Base-by-base conservation (phyloP, 1,140 invertebrate genomes). In the Orchesella cincta region DNA sequence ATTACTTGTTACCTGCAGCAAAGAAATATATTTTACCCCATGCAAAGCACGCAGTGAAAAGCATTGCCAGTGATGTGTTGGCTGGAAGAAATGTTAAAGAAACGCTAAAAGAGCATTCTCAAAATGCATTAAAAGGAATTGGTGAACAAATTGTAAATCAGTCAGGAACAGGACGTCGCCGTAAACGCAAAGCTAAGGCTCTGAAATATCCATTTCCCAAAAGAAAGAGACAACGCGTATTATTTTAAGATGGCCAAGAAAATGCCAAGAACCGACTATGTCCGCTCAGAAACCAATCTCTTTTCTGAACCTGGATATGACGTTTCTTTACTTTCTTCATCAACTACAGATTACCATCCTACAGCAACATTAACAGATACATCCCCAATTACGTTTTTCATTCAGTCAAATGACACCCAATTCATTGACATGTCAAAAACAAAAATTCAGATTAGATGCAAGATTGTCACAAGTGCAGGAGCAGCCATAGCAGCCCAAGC, bases 401-500 rank as follows among this genome's bases (percentile, higher is more conserved):
- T n/a, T 35, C 83, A 81, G 23, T 83, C 82, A 5, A 73, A 81
- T 39, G 82, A 82, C n/a, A 83, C 85, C 75, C 81, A 85, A 74
- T 85, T 86, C 76, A 78, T 85, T 14, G 84, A 86, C 80, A 76
- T 85, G 57, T 82, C 84, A 20, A 83, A 86, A 79, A 86, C 84
- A 8, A 82, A 84, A 78, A 71, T 86, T 23, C 78, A 83, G 81
- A 83, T 85, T 28, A 83, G 82, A 81, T 81, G 78, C n/a, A 83
- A 82, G 81, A 80, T 84, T 74, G 20, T 78, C 51, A 83, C 80
- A 8, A 8, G 8, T 57, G 39, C 39, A 8, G 20, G 20, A 8
- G 39, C 39, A 12, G 39, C 39, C 20, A 46, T 46, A 12, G n/a
- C n/a, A n/a, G n/a, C n/a, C 8, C 8, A 46, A 20, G 8, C 39